Evolutionary conservation across 2,797 vertebrate species (phyloP).

Genomic region (Chelidonichthys spinosus): DNA sequence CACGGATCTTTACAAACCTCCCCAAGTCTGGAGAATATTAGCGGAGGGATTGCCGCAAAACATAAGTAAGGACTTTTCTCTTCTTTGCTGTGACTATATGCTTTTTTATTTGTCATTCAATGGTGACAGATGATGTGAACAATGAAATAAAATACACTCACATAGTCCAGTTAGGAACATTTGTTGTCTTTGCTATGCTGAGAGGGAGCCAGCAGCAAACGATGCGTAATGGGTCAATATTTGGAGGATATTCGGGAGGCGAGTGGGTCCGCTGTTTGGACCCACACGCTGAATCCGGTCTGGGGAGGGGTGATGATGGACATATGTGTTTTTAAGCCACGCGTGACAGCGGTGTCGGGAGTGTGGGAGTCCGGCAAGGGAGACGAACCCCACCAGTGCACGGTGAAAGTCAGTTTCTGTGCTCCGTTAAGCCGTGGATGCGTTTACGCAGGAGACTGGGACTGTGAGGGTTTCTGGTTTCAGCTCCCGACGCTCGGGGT

Average conservation of each 20-base stretch:
- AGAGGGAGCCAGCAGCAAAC: conserved; percentile 31
- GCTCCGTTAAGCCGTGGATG: conserved; percentile 9
- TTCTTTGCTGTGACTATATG: conserved; percentile 55
- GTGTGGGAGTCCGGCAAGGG: conserved; percentile 28
- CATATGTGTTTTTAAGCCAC: conserved; percentile 45
- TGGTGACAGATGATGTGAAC: conserved; percentile 29
- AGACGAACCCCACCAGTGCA: neutral
- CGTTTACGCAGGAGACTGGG: conserved; percentile 53
- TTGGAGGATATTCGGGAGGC: conserved; percentile 57
- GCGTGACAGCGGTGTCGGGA: conserved; percentile 27
- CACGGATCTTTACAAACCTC: conserved; percentile 73
- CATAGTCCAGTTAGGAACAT: conserved; percentile 14
- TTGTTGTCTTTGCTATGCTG: conserved; percentile 32
- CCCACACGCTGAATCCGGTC: conserved; percentile 49
- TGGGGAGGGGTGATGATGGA: neutral
- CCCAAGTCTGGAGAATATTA: conserved; percentile 68
- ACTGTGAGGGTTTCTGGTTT: conserved; percentile 27
- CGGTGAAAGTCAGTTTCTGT: conserved; percentile 40
- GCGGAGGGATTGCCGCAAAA: conserved; percentile 68
- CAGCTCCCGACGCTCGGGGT: conserved; percentile 36
- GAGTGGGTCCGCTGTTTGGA: conserved; percentile 55
- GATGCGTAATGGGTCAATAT: conserved; percentile 71
- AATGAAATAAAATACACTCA: neutral
- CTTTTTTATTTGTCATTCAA: conserved; percentile 38
- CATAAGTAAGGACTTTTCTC: conserved; percentile 81